These are phyloP conservation scores for Pseudonaja textilis DNA, from an alignment of 2,113 vertebrate species.

Conservation along the genomic window DNA sequence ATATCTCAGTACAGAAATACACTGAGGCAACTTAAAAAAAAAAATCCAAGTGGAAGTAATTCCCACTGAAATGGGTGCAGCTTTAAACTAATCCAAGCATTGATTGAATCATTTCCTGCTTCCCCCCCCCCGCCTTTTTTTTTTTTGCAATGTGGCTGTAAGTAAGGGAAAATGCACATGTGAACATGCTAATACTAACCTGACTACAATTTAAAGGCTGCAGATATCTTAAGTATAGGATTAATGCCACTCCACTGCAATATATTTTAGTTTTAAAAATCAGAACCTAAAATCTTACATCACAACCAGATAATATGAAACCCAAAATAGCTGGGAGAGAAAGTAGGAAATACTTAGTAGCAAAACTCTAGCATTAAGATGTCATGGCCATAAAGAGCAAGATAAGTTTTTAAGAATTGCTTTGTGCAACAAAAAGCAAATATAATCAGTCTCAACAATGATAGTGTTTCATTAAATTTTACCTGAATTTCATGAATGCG, in stretches of 20 bases:
- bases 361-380: neutral
- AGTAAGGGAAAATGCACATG: neutral
- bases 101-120: neutral
- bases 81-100: neutral
- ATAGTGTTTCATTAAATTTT: neutral
- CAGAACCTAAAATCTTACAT: neutral
- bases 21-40: neutral
- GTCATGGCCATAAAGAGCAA: neutral
- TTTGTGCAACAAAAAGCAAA: neutral
- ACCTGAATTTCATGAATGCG: conserved; percentile 94
- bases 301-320: neutral
- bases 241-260: neutral
- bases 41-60: neutral
- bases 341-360: too few relatives aligned
- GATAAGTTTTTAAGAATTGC: neutral
- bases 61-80: neutral
- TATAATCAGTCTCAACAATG: fast-evolving
- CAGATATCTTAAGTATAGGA: neutral
- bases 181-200: too few relatives aligned
- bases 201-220: neutral
- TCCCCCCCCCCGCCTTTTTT: fast-evolving
- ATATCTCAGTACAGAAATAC: neutral
- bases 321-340: neutral
- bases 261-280: neutral
- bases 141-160: neutral